Percentiles rank a stretch among this genome's conserved stretches.
These are phyloP conservation scores for Pelecanoides urinatrix DNA, from an alignment of 2,113 vertebrate genomes.

Conservation along the genomic window DNA sequence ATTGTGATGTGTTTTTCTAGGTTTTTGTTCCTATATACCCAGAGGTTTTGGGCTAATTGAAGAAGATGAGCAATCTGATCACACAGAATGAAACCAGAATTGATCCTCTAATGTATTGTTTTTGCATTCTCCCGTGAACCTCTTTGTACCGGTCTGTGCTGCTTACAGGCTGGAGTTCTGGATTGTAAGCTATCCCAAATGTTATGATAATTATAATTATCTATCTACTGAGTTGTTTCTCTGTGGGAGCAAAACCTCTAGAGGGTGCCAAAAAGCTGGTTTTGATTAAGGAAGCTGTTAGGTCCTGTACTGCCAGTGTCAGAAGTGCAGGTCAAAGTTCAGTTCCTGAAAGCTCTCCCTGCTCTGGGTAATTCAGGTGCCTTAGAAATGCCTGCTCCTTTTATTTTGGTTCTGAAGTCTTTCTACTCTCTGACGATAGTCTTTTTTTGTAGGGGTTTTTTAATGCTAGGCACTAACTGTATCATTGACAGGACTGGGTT, in stretches of 20 bases:
- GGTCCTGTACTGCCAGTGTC: background rate
- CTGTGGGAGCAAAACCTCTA: slow-evolving; percentile 36
- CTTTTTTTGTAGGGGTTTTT: background rate
- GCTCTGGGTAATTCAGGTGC: background rate
- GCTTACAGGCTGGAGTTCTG: background rate
- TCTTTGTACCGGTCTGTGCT: background rate
- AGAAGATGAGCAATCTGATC: background rate
- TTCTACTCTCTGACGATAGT: background rate
- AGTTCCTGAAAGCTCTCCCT: background rate
- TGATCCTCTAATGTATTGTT: background rate
- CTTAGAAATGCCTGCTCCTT: background rate
- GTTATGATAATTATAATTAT: background rate
- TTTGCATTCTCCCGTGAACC: background rate
- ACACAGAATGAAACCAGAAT: background rate
- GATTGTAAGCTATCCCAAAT: background rate
- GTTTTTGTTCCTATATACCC: background rate
- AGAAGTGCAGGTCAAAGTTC: background rate
- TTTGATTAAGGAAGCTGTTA: background rate
- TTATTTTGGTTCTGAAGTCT: background rate
- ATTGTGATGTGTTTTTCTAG: background rate
- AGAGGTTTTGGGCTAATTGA: background rate
- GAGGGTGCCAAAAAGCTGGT: slow-evolving; percentile 53
- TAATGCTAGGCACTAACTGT: background rate
- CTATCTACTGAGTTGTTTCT: background rate
- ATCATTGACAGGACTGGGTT: background rate